phyloP scores from a whole-genome alignment of 2,113 vertebrate genomes.

The Sterrhoptilus dennistouni region DNA sequence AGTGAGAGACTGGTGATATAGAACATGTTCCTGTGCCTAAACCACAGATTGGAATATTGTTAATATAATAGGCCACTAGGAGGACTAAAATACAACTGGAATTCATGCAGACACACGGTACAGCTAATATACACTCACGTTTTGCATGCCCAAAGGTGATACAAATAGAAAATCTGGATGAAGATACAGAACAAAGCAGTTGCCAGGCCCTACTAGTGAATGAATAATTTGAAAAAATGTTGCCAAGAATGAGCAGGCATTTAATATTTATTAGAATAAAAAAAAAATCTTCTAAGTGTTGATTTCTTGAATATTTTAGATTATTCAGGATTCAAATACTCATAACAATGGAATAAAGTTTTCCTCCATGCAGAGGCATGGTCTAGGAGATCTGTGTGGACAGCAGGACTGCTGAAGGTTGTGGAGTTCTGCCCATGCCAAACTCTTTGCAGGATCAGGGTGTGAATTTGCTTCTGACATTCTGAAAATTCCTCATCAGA shows the following conservation, averaged over 20 bases:
- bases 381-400: not conserved
- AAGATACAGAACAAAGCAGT: conserved; percentile 46
- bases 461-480: not conserved
- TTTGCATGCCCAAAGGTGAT: not conserved
- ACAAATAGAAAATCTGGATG: conserved; percentile 1
- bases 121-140: not conserved
- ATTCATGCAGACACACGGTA: not conserved
- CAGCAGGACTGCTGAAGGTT: not conserved
- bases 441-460: not conserved
- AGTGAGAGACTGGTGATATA: not conserved
- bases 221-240: not conserved
- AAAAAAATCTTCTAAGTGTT: not conserved
- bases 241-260: not conserved
- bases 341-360: not conserved
- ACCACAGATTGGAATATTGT: not conserved
- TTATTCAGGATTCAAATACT: not conserved
- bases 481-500: not conserved
- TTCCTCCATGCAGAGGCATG: fast-evolving
- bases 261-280: not conserved
- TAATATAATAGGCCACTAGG: conserved; percentile 55
- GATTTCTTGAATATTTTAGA: not conserved
- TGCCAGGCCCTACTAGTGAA: not conserved
- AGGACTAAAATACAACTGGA: conserved; percentile 68
- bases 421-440: not conserved
- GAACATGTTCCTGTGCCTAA: not conserved